Conservation (phyloP, 2,113 vertebrate genomes). For the Mormoops blainvillei region DNA sequence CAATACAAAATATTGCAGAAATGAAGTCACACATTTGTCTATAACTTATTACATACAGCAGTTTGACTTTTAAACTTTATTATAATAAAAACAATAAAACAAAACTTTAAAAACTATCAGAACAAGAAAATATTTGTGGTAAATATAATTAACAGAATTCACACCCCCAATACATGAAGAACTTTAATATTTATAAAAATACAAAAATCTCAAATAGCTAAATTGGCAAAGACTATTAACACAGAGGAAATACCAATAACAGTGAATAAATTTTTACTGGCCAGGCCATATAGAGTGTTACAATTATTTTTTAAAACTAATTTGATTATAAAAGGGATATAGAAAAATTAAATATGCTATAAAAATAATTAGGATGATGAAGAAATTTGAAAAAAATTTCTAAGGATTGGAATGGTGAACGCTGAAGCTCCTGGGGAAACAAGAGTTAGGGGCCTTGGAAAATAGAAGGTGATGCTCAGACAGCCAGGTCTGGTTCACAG, state of each 20-base stretch:
- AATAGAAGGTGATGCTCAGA: background rate
- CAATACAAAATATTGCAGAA: background rate
- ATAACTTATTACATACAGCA: background rate
- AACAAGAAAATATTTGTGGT: background rate
- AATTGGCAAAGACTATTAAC: background rate
- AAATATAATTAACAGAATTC: background rate
- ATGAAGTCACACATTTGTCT: background rate
- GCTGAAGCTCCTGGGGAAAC: background rate
- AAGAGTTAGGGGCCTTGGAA: background rate
- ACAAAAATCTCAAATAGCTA: background rate
- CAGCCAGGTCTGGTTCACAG: background rate
- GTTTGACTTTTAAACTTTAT: constrained; percentile 1
- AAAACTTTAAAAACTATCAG: background rate
- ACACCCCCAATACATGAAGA: background rate
- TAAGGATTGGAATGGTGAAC: background rate
- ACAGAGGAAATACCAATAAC: background rate
- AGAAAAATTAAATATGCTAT: background rate
- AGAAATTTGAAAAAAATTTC: background rate
- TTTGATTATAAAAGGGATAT: background rate
- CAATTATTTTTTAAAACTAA: constrained; percentile 10
- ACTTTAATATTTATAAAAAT: background rate
- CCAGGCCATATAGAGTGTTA: background rate
- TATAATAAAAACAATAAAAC: background rate
- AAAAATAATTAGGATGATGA: background rate
- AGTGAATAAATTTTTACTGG: background rate